phyloP scores from a whole-genome alignment of 2,797 vertebrate species.

The Alauda arvensis region DNA sequence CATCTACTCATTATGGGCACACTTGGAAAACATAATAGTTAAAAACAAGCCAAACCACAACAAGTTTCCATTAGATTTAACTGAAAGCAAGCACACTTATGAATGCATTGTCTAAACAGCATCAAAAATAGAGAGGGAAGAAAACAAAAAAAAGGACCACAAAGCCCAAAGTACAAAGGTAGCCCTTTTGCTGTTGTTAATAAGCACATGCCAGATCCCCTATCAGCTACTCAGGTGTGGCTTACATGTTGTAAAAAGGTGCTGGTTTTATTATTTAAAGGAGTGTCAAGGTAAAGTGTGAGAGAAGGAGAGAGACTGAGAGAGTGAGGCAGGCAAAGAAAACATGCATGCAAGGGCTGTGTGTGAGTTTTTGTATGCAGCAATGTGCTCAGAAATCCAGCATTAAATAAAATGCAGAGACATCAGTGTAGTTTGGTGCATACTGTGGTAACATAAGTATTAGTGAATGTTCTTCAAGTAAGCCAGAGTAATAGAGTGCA shows the following conservation, averaged over 20 bases:
- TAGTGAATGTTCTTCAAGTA: background rate
- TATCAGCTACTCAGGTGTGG: conserved; percentile 19
- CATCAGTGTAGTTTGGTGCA: background rate
- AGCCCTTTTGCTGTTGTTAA: background rate
- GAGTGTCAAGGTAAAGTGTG: background rate
- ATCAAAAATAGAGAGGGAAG: rapidly evolving
- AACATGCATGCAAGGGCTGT: rapidly evolving
- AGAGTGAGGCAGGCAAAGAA: background rate
- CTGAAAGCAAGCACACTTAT: background rate
- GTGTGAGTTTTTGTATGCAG: background rate
- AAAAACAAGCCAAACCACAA: background rate
- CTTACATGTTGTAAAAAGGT: background rate
- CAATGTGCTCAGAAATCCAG: background rate
- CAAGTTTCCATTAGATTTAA: background rate
- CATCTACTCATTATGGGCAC: background rate
- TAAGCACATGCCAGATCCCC: background rate
- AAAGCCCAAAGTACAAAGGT: conserved; percentile 14
- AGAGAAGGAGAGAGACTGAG: background rate
- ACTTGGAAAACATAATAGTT: background rate
- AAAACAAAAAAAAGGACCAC: background rate
- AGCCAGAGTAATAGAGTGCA: background rate
- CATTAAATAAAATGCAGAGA: background rate
- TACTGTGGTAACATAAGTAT: background rate
- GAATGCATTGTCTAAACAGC: background rate
- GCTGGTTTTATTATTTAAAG: background rate